These are phyloP conservation scores for Aspidiotus rigidus DNA, from an alignment of 2,888 invertebrate species.

Conservation along the genomic window DNA sequence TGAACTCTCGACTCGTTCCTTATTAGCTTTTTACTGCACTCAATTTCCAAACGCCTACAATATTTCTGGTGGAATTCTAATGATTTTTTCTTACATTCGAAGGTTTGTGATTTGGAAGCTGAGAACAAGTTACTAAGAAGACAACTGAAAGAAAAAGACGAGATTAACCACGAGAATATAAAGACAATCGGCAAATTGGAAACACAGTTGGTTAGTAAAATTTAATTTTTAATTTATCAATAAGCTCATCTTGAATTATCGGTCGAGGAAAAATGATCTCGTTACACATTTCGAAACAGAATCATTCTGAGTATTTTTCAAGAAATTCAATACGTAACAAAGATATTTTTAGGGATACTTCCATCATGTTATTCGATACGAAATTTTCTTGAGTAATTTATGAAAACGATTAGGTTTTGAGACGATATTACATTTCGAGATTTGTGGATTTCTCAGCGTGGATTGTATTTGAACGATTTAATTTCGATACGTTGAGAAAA, in stretches of 20 bases:
- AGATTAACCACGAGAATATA: too few relatives aligned
- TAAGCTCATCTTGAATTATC: background rate
- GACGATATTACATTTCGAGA: constrained; percentile 2
- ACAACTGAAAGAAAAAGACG: too few relatives aligned
- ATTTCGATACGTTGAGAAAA: too few relatives aligned
- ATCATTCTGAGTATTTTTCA: too few relatives aligned
- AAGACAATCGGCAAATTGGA: background rate
- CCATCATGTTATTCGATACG: background rate
- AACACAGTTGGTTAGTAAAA: background rate
- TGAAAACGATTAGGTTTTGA: background rate
- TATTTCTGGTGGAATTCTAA: background rate
- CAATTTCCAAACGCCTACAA: background rate
- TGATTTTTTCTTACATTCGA: background rate
- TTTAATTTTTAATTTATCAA: background rate
- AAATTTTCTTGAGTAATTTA: background rate
- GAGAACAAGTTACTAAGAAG: too few relatives aligned
- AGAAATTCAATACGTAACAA: background rate
- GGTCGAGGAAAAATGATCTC: too few relatives aligned
- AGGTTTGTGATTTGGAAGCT: too few relatives aligned
- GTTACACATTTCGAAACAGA: too few relatives aligned
- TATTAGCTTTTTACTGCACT: too few relatives aligned
- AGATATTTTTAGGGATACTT: background rate
- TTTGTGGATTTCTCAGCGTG: too few relatives aligned
- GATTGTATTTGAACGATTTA: too few relatives aligned
- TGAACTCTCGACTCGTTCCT: too few relatives aligned